Base-by-base conservation (phyloP, 2,113 vertebrate genomes). In the Solea solea region DNA sequence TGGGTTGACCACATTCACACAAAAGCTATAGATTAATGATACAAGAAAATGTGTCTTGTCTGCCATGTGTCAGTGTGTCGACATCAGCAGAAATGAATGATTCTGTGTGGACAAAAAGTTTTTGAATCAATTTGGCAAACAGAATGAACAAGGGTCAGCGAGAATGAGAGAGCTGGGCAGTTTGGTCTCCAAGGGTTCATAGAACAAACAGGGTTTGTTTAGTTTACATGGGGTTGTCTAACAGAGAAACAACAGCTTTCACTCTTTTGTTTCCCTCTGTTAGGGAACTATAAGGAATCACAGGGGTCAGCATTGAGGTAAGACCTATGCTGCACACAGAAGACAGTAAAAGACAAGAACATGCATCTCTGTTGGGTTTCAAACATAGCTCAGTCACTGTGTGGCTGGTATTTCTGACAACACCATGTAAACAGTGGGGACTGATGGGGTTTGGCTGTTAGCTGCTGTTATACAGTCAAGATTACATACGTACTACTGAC, bases 311-410 rank as follows among this genome's bases (percentile, higher is more conserved):
- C 62, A 79, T 74, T 60, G 60, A 51, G 64, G 68, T 76, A 16
- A 16, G 64, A 53, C 62, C 62, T 73, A 34, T 44, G 65, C 53
- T 74, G 42, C 41, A 68, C 41, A 16, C 60, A 73, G 48, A 41
- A 69, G 68, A 28, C 21, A 78, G 34, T 46, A 44, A 63, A 49
- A 75, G 41, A 68, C 21, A 71, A 34, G 74, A 58, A 65, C 50
- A 67, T 61, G 45, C 50, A 67, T 84, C 78, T 86, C 71, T 69
- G 80, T 49, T 80, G 78, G 80, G 44, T 46, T 75, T 78, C 72
- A 76, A 84, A 88, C 78, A 75, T 54, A 50, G 69, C 70, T 78
- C 45, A 62, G 67, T 62, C 60, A 11, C 48, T 76, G 62, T 76
- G 55, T 6, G 28, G 67, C 55, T 70, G 61, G 71, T 77, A 58